Evolutionary conservation across 2,888 invertebrate genomes (phyloP), one percentile per base, ranked within the genome.

Genomic region (Lutraria lutraria): DNA sequence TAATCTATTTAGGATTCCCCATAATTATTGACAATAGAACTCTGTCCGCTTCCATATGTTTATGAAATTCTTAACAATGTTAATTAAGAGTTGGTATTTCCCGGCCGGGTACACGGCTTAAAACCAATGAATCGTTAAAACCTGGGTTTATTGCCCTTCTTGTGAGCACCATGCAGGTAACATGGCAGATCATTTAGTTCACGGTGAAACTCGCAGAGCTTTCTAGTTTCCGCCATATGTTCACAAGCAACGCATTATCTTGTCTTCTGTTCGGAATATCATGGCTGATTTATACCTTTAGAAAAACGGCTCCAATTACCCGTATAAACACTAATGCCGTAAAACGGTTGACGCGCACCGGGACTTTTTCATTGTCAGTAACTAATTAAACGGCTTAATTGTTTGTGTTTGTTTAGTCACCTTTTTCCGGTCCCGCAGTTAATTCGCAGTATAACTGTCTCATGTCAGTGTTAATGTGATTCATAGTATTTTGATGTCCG

Each of bases 71-170:
- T 15, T 34, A 76, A 60, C 52, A 53, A 81, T 81, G 84, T 53
- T 86, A 85, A 85, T 83, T 87, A 81, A 81, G 68, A 87, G 87
- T 84, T 87, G 31, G 68, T 19, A 85, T 87, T 89, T 89, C 81
- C 83, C 68, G 81, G 81, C 56, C 21, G 76, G 84, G 81, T 76
- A 84, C 87, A 72, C 81, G 29, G 81, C 81, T 81, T 56, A 21
- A 54, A 87, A 82, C 79, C 31, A 83, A 29, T 81, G 85, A 89
- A 10, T 81, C 84, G 85, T 52, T 72, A 85, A 85, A 89, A 3
- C 52, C 43, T 56, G 87, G 76, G 54, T 79, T 34, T 83, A 79
- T 54, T n/a, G 53, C 21, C n/a, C 52, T 19, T 25, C 16, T 76
- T 76, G 15, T 25, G 34, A 19, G 31, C 16, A 76, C 15, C 19